Evolutionary conservation across 1,140 invertebrate species (phyloP).

Genomic region (Drosophila seguyi): DNA sequence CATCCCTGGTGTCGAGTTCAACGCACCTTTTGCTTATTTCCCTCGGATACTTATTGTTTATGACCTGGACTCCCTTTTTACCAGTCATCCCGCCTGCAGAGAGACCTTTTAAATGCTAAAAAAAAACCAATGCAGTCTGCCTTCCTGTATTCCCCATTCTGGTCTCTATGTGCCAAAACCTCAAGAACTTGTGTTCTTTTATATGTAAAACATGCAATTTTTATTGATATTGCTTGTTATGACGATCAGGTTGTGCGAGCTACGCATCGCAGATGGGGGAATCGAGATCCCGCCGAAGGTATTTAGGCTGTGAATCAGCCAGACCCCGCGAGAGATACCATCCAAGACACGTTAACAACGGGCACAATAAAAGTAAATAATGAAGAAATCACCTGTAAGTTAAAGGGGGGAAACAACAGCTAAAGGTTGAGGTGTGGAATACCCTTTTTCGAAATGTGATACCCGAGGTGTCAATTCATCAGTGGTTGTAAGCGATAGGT

Average conservation of each 20-base stretch:
- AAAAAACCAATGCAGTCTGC: slow-evolving; percentile 22
- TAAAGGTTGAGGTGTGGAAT: slow-evolving; percentile 1
- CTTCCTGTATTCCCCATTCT: slow-evolving; percentile 15
- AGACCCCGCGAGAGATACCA: slow-evolving; percentile 48
- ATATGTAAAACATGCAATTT: slow-evolving; percentile 75
- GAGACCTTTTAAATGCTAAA: not conserved
- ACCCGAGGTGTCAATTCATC: not conserved
- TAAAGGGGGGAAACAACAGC: slow-evolving; percentile 7
- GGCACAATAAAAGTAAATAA: slow-evolving; percentile 45
- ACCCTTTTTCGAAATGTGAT: slow-evolving; percentile 5
- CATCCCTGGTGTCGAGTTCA: slow-evolving; percentile 54
- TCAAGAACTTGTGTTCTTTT: slow-evolving; percentile 55
- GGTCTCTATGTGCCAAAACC: slow-evolving; percentile 19
- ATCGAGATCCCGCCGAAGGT: slow-evolving; percentile 51
- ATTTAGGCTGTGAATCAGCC: slow-evolving; percentile 37
- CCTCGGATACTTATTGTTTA: slow-evolving; percentile 61
- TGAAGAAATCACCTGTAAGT: slow-evolving; percentile 61
- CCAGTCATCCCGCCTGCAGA: slow-evolving; percentile 67
- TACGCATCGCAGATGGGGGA: slow-evolving; percentile 62
- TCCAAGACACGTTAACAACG: slow-evolving; percentile 58
- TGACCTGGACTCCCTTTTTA: slow-evolving; percentile 75
- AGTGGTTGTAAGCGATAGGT: not conserved
- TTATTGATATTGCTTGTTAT: slow-evolving; percentile 75
- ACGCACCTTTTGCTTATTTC: slow-evolving; percentile 55
- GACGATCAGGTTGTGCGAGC: slow-evolving; percentile 50